These are phyloP conservation scores for Clanis bilineata DNA, from an alignment of 2,888 invertebrate genomes.

Conservation along the genomic window DNA sequence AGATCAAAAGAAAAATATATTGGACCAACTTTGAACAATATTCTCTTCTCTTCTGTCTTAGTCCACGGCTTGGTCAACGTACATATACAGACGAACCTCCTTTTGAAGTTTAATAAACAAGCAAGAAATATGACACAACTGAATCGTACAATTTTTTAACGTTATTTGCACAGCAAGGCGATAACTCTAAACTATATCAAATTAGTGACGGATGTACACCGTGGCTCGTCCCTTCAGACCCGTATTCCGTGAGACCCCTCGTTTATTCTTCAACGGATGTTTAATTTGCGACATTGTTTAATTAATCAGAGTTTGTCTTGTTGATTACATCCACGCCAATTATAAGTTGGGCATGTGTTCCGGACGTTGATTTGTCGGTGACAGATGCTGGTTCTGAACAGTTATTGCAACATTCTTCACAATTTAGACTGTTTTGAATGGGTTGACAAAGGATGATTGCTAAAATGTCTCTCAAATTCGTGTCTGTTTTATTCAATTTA, in stretches of 20 bases:
- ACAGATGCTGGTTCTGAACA: conserved; percentile 2
- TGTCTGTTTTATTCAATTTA: no score
- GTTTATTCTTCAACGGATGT: conserved; percentile 62
- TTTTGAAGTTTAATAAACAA: no score
- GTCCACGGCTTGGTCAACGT: no score
- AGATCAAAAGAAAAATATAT: no score
- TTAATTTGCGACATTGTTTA: conserved; percentile 77
- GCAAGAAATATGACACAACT: no score
- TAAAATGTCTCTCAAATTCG: no score
- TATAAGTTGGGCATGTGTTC: conserved; percentile 69
- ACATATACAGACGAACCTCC: no score
- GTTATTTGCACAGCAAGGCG: not conserved
- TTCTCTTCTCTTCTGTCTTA: no score
- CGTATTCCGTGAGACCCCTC: conserved; percentile 34
- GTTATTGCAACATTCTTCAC: conserved; percentile 12
- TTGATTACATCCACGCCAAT: conserved; percentile 74
- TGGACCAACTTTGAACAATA: no score
- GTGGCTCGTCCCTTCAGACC: conserved; percentile 4
- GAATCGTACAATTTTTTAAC: no score
- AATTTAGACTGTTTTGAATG: not conserved
- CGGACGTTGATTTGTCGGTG: conserved; percentile 69
- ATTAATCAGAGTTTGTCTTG: conserved; percentile 78
- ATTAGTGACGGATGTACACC: conserved; percentile 8
- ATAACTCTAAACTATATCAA: conserved; percentile 11
- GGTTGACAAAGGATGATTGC: no score